Base-by-base conservation (phyloP, 2,797 vertebrate genomes). In the Rhinophrynus dorsalis region DNA sequence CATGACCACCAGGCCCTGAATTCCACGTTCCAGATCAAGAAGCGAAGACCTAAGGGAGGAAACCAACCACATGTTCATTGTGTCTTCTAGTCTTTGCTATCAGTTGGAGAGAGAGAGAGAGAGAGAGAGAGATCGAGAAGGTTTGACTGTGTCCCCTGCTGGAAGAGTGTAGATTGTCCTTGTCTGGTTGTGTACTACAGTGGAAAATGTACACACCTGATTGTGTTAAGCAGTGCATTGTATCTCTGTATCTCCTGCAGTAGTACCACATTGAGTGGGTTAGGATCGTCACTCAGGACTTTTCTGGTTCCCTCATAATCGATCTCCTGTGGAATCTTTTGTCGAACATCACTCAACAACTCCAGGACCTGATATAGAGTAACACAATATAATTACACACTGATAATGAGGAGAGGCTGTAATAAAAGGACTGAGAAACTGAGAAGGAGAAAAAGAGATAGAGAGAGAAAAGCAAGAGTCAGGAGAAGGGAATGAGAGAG, bases 221-320 rank as follows among this genome's bases (percentile, higher is more conserved):
- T 91, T 67, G 89, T 89, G 55, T 82, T 69, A 62, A 96, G 85
- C 57, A 97, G 83, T 17, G 79, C 75, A 75, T 96, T 95, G 78
- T 96, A 97, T 86, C 90, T 90, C 78, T 94, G 92, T 68, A 96
- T 94, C 88, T 97, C 94, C 76, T 96, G 94, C 50, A 95, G 82
- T 56, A 97, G 78, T 30, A 95, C 93, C 42, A 94, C 92, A 26
- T 92, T 93, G 23, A 96, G 86, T 0, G 94, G 93, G 2, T 90
- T 91, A 0, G 86, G 85, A 64, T 91, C 86, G 0, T 86, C 82
- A 50, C 89, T 85, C 51, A 97, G 77, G 21, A 91, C 52, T 27
- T 82, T 80, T 21, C 71, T 78, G 10, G 85, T 90, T 1, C 83
- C 79, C 60, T 92, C 90, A 1, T 88, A 91, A 76, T 94, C 92